Base-by-base conservation (phyloP, 2,113 vertebrate genomes). In the Paramisgurnus dabryanus region DNA sequence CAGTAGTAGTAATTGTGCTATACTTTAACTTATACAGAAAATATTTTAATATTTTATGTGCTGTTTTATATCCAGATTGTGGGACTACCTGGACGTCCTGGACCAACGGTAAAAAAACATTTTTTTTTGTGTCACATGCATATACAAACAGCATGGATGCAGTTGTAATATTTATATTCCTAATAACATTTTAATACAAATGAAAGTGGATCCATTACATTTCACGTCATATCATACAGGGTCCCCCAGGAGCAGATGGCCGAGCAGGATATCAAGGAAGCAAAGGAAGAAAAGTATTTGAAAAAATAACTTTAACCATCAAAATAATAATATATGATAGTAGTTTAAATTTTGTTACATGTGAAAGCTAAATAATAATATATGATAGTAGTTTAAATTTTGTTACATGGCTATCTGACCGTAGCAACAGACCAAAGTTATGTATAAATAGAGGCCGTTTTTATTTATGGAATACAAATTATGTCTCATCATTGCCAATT, bases 171-270 rank as follows among this genome's bases (percentile, higher is more conserved):
- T 66, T 43, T 45, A 7, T 13, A 50, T 17, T 49, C 34, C 39
- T 27, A 5, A 34, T 43, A 34, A 40, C 22, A 68, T 63, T 61
- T 1, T 13, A n/a, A 4, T 18, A 70, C 17, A 40, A 47, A 64
- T 71, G 22, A 41, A 76, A 6, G 13, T 45, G 18, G 7, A 18
- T 77, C 10, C 18, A 58, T 57, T 50, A 65, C 10, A 11, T 66
- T 64, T 85, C 10, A 5, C 55, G 7, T 68, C 53, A 41, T 34
- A 49, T 84, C 47, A 49, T 81, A 80, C 66, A 99, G 98, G 98
- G 98, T 53, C 95, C 95, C 84, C 95, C 96, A 61, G 98, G 98
- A 70, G 92, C 93, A 79, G 94, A 95, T 79, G 98, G 98, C 76
- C 85, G 87, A 58, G 88, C 93, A 88, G 98, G 98, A 89, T 92